A percentile compares a stretch with the other conserved stretches of the same genome.
These are phyloP conservation scores for Homarus americanus DNA, from an alignment of 1,140 invertebrate species.

Conservation along the genomic window DNA sequence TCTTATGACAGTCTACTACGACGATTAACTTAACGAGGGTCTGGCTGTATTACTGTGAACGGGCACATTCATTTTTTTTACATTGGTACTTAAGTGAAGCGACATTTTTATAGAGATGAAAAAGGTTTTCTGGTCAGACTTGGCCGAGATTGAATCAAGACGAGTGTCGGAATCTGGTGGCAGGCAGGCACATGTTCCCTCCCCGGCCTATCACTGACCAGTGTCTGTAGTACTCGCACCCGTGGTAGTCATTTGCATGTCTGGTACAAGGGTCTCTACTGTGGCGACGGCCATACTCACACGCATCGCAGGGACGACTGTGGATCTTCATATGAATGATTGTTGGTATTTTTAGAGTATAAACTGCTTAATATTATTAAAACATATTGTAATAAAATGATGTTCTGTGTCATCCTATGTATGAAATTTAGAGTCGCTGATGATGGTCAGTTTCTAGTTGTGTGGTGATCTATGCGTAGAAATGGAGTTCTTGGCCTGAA, in stretches of 20 bases:
- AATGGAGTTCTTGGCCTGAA: background rate
- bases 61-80: conserved; percentile 20
- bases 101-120: conserved; percentile 1
- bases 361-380: conserved; percentile 60
- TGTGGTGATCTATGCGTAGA: conserved; percentile 21
- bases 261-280: conserved; percentile 20
- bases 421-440: conserved; percentile 37
- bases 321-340: conserved; percentile 41
- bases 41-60: conserved; percentile 15
- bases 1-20: conserved; percentile 20
- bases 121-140: background rate
- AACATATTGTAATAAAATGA: conserved; percentile 39
- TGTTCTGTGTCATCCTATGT: conserved; percentile 55
- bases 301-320: conserved; percentile 40
- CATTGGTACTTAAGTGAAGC: conserved; percentile 36
- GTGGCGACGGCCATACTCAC: conserved; percentile 46
- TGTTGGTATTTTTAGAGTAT: conserved; percentile 55
- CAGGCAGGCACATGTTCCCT: conserved; percentile 20
- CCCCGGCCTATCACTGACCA: conserved; percentile 14
- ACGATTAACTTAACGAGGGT: conserved; percentile 22
- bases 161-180: conserved; percentile 38
- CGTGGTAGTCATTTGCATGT: conserved; percentile 46
- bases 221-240: conserved; percentile 48
- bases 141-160: conserved; percentile 18
- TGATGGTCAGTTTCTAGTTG: conserved; percentile 28